These are phyloP conservation scores for Sylvietta virens DNA, from an alignment of 2,113 vertebrate genomes.

Conservation along the genomic window DNA sequence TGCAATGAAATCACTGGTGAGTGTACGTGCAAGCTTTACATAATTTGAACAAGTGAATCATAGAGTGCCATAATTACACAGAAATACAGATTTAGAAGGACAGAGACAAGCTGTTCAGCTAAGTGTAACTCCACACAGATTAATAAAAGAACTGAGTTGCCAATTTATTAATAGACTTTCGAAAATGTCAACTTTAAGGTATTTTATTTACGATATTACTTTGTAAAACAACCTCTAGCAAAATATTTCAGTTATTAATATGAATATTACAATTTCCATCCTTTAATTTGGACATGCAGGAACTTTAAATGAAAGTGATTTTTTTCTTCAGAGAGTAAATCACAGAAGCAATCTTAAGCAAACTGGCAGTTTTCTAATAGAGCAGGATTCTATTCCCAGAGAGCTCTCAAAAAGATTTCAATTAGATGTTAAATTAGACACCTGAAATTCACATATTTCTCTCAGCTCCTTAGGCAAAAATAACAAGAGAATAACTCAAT, in stretches of 20 bases:
- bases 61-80: not conserved
- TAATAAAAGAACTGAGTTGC: not conserved
- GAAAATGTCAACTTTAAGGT: slow-evolving; percentile 10
- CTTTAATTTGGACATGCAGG: slow-evolving; percentile 53
- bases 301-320: slow-evolving; percentile 59
- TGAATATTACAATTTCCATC: slow-evolving; percentile 47
- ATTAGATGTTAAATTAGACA: slow-evolving; percentile 75
- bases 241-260: slow-evolving; percentile 55
- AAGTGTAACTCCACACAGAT: not conserved
- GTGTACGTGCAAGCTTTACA: not conserved
- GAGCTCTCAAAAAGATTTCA: slow-evolving; percentile 65
- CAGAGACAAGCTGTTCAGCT: not conserved
- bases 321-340: slow-evolving; percentile 55
- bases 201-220: slow-evolving; percentile 56
- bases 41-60: not conserved
- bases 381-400: slow-evolving; percentile 58
- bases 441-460: slow-evolving; percentile 70
- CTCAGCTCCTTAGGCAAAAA: slow-evolving; percentile 71
- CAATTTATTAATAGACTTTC: slow-evolving; percentile 12
- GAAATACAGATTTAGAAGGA: not conserved
- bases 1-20: not conserved
- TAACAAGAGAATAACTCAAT: slow-evolving; percentile 71
- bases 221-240: slow-evolving; percentile 34
- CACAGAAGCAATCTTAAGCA: slow-evolving; percentile 64
- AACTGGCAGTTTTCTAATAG: slow-evolving; percentile 60